phyloP scores from a whole-genome alignment of 2,888 invertebrate genomes.

The Epinotia demarniana region DNA sequence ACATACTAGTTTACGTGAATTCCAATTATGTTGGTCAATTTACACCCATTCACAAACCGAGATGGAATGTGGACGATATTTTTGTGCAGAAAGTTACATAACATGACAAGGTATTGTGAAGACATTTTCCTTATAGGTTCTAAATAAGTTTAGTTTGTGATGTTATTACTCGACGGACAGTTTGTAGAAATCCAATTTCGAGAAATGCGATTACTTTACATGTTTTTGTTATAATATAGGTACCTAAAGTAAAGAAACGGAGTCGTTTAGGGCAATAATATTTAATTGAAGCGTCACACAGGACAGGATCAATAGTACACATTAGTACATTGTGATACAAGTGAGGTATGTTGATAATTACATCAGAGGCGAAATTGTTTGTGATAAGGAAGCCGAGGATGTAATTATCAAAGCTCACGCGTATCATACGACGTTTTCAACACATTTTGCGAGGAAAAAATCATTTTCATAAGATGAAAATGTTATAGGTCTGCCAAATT shows the following conservation, averaged over 20 bases:
- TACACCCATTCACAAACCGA: constrained; percentile 29
- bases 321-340: too few species aligned
- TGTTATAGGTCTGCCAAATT: too few species aligned
- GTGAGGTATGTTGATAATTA: too few species aligned
- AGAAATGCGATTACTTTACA: neutral
- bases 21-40: constrained; percentile 18
- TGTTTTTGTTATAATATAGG: neutral
- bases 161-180: neutral
- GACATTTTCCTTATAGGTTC: constrained; percentile 14
- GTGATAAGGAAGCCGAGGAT: too few species aligned
- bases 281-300: too few species aligned
- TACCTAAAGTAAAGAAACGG: neutral
- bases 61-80: constrained; percentile 18
- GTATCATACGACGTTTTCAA: too few species aligned
- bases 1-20: constrained; percentile 31
- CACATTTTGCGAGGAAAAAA: too few species aligned
- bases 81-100: constrained; percentile 32
- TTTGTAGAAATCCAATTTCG: constrained; percentile 13
- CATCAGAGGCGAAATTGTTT: too few species aligned
- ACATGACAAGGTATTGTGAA: constrained; percentile 35
- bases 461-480: too few species aligned
- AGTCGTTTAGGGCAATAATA: neutral
- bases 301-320: too few species aligned
- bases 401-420: too few species aligned
- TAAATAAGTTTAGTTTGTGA: neutral